These are phyloP conservation scores for Diabrotica balteata DNA, from an alignment of 2,888 invertebrate species.

Conservation along the genomic window DNA sequence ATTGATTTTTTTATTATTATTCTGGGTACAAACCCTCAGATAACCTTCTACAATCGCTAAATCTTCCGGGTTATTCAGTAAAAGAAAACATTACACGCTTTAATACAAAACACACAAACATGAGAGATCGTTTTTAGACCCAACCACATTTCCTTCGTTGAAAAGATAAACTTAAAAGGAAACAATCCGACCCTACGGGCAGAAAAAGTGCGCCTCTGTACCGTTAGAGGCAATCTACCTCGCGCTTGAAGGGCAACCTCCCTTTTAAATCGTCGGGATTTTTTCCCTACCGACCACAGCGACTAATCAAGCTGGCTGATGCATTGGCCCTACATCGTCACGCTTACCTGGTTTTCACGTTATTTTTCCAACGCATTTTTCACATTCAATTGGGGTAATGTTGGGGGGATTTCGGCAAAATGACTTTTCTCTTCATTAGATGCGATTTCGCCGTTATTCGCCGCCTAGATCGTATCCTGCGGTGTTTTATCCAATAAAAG, in stretches of 20 bases:
- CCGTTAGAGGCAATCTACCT: neutral
- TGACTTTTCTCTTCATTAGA: constrained; percentile 33
- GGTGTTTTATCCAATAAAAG: constrained; percentile 19
- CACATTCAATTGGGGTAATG: constrained; percentile 29
- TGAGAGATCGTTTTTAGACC: constrained; percentile 14
- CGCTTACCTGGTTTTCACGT: constrained; percentile 24
- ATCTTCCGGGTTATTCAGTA: constrained; percentile 5
- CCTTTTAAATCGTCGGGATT: constrained; percentile 27
- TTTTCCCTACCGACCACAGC: constrained; percentile 26
- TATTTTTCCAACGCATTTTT: constrained; percentile 29
- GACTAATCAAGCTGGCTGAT: constrained; percentile 35
- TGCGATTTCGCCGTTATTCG: constrained; percentile 23
- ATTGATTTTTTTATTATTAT: too few species aligned
- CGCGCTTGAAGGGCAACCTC: constrained; percentile 1
- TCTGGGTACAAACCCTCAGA: neutral
- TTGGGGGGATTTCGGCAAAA: constrained; percentile 25
- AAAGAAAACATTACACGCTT: constrained; percentile 7
- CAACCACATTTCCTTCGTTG: constrained; percentile 14
- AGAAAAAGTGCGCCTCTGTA: neutral
- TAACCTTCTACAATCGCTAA: neutral
- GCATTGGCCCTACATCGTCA: constrained; percentile 27
- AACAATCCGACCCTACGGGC: neutral
- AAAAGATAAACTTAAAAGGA: constrained; percentile 18
- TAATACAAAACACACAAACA: constrained; percentile 15
- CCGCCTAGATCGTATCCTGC: constrained; percentile 15